A percentile compares a stretch with the other conserved stretches of the same genome.
These are phyloP conservation scores for Siphamia tubifer DNA, from an alignment of 2,113 vertebrate genomes.

Conservation along the genomic window DNA sequence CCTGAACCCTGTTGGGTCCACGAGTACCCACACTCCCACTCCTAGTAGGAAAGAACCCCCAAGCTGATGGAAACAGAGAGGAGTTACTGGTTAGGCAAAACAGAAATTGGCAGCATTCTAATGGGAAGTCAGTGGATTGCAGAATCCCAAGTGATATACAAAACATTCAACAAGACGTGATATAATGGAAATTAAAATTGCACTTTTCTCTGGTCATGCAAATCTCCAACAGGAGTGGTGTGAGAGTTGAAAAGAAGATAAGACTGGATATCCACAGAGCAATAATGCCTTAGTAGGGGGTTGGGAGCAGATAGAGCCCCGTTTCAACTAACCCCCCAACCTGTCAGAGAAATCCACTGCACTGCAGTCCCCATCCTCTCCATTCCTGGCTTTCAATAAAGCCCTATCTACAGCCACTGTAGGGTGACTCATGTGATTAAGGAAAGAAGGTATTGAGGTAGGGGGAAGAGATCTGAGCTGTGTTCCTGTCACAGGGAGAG, in stretches of 20 bases:
- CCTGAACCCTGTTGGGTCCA: slow-evolving; percentile 93
- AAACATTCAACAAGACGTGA: slow-evolving; percentile 32
- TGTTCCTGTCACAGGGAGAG: slow-evolving; percentile 16
- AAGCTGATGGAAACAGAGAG: slow-evolving; percentile 75
- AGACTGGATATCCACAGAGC: slow-evolving; percentile 7
- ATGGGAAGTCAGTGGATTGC: slow-evolving; percentile 17
- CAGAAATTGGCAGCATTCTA: slow-evolving; percentile 11
- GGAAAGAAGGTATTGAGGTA: slow-evolving; percentile 39
- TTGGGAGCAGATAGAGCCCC: slow-evolving; percentile 12
- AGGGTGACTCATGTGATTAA: slow-evolving; percentile 61
- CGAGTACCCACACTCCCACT: slow-evolving; percentile 92
- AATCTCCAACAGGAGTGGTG: slow-evolving; percentile 11
- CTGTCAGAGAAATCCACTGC: slow-evolving; percentile 40
- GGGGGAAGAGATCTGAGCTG: slow-evolving; percentile 46
- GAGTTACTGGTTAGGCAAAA: slow-evolving; percentile 22
- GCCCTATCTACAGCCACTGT: slow-evolving; percentile 28
- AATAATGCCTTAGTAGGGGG: slow-evolving; percentile 8
- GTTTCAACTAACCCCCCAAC: slow-evolving; percentile 26
- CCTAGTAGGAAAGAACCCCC: slow-evolving; percentile 92
- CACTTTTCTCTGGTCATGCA: slow-evolving; percentile 8
- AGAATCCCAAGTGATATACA: background rate
- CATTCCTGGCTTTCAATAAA: slow-evolving; percentile 37
- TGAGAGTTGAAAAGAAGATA: slow-evolving; percentile 18
- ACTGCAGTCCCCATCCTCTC: slow-evolving; percentile 20
- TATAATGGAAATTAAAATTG: slow-evolving; percentile 7